Evolutionary conservation across 2,888 invertebrate genomes (phyloP), one percentile per base, ranked within the genome.

Genomic region (Achlya flavicornis): DNA sequence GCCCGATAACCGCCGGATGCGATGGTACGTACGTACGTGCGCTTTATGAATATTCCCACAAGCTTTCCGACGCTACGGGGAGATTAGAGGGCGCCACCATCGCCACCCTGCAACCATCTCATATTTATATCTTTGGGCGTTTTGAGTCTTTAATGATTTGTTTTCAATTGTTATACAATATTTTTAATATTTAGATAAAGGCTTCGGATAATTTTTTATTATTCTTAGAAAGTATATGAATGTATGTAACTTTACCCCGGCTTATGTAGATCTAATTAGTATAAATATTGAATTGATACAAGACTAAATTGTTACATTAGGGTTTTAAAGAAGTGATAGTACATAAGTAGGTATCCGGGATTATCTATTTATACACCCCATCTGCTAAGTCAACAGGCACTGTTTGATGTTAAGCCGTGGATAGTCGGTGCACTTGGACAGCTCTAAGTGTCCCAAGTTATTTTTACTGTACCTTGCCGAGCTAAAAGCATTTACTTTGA

Each of bases 401-500:
- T 85, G 84, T 90, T 87, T 86, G 87, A 86, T 83, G 83, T 86
- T 78, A 78, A 77, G 69, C 78, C 73, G 73, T 67, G 71, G 73
- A 76, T 61, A 74, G 72, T 74, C 73, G 80, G 69, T 78, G 77
- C 79, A 81, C 78, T 79, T 80, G 70, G 75, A 78, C 80, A 82
- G 80, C 74, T 76, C 76, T 78, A 80, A 86, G 84, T 81, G 81
- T 84, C 77, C 75, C 77, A 79, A 86, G 89, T 89, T 91, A 88
- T 90, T 91, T 90, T 90, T 88, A 86, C 76, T 81, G 79, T 72
- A 79, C 77, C 75, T 81, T 78, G 73, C 69, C 72, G 73, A 79
- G 84, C 85, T 91, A 89, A 91, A 92, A 91, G 91, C 87, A 81
- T 90, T 91, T 89, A 87, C 83, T 83, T 88, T 91, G 88, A 90